A percentile compares a stretch with the other conserved stretches of the same genome.
These are phyloP conservation scores for Forbesichthys agassizii DNA, from an alignment of 2,113 vertebrate genomes.

Conservation along the genomic window DNA sequence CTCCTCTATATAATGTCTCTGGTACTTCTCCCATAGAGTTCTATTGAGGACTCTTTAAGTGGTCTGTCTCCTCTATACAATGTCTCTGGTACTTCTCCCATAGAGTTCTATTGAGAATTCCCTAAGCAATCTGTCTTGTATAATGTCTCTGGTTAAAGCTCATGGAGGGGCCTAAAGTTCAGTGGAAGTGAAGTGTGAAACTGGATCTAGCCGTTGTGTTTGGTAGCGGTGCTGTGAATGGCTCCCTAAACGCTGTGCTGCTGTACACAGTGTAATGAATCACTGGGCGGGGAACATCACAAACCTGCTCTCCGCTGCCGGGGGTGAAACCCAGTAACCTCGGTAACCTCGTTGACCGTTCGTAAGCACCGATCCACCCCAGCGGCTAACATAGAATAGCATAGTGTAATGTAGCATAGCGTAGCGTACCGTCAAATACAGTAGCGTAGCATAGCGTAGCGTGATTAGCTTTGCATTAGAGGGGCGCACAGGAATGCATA, in stretches of 20 bases:
- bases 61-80: too few relatives aligned
- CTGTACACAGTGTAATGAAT: neutral
- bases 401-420: too few relatives aligned
- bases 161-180: conserved; percentile 32
- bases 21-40: too few relatives aligned
- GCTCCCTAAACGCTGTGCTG: conserved; percentile 59
- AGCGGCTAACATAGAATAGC: too few relatives aligned
- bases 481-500: conserved; percentile 71
- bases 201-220: conserved; percentile 44
- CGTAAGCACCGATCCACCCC: conserved; percentile 54
- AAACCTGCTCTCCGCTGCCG: conserved; percentile 41
- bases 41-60: too few relatives aligned
- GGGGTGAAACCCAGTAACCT: conserved; percentile 55
- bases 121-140: too few relatives aligned
- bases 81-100: too few relatives aligned
- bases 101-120: too few relatives aligned
- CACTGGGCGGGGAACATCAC: conserved; percentile 39
- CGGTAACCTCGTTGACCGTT: conserved; percentile 58
- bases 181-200: conserved; percentile 57
- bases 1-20: too few relatives aligned
- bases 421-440: conserved; percentile 8
- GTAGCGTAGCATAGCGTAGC: too few relatives aligned
- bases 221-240: conserved; percentile 43
- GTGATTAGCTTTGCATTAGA: conserved; percentile 62
- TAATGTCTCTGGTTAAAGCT: conserved; percentile 9